phyloP scores from a whole-genome alignment of 2,888 invertebrate species.

The Tiliacea aurago region DNA sequence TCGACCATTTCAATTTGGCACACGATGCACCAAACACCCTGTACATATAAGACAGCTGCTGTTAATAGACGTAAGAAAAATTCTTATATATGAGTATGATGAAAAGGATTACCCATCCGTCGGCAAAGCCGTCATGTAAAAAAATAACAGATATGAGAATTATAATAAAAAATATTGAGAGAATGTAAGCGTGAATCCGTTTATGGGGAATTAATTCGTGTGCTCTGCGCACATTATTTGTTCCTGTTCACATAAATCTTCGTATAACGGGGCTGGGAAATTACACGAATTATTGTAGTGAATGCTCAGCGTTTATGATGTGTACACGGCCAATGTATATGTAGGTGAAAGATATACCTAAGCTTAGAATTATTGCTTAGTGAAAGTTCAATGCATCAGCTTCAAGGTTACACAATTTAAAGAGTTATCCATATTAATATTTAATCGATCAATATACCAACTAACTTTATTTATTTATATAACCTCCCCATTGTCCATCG shows the following conservation, averaged over 20 bases:
- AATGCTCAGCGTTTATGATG: slow-evolving; percentile 26
- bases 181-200: slow-evolving; percentile 63
- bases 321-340: background rate
- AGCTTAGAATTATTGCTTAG: background rate
- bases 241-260: slow-evolving; percentile 64
- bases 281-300: slow-evolving; percentile 53
- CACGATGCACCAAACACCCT: too few relatives aligned
- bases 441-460: background rate
- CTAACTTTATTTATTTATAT: background rate
- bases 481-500: too few relatives aligned
- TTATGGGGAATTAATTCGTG: slow-evolving; percentile 62
- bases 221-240: slow-evolving; percentile 61
- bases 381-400: background rate
- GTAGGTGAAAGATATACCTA: background rate
- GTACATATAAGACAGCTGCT: slow-evolving; percentile 23
- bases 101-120: slow-evolving; percentile 22
- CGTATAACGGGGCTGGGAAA: slow-evolving; percentile 47
- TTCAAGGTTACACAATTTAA: background rate
- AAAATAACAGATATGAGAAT: slow-evolving; percentile 48
- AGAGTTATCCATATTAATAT: background rate
- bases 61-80: slow-evolving; percentile 17
- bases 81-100: slow-evolving; percentile 6
- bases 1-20: too few relatives aligned
- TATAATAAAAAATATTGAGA: slow-evolving; percentile 58
- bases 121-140: slow-evolving; percentile 15